A percentile compares a stretch with the other conserved stretches of the same genome.
These are phyloP conservation scores for Luffia ferchaultella DNA, from an alignment of 2,888 invertebrate species.

Conservation along the genomic window DNA sequence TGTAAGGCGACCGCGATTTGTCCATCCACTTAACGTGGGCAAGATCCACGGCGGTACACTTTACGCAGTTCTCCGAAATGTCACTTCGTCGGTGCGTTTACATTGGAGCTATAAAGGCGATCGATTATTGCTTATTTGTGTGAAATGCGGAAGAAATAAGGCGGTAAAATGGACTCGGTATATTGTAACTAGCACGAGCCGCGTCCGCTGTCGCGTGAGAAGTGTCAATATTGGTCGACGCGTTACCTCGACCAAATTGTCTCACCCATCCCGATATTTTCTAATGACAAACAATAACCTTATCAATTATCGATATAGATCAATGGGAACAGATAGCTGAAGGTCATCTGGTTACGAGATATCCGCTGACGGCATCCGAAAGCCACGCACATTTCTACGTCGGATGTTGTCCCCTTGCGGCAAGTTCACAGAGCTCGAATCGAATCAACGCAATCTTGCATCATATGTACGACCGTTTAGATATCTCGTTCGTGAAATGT, in stretches of 20 bases:
- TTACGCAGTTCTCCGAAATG: constrained; percentile 52
- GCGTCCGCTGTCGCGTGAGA: constrained; percentile 52
- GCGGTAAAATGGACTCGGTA: constrained; percentile 22
- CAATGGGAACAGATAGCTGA: neutral
- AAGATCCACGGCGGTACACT: constrained; percentile 38
- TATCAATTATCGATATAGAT: neutral
- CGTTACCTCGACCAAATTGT: constrained; percentile 45
- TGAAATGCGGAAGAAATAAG: constrained; percentile 61
- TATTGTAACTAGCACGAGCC: constrained; percentile 38
- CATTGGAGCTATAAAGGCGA: constrained; percentile 57
- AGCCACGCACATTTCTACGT: neutral
- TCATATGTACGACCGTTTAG: constrained; percentile 18
- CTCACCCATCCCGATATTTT: constrained; percentile 60
- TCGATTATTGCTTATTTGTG: constrained; percentile 65
- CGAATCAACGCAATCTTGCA: constrained; percentile 21
- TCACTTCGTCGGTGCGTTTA: constrained; percentile 41
- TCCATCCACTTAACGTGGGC: constrained; percentile 44
- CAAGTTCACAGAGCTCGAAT: constrained; percentile 12
- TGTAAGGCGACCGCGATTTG: constrained; percentile 25
- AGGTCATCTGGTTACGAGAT: too few species aligned
- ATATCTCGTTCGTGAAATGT: constrained; percentile 48
- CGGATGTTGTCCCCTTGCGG: neutral
- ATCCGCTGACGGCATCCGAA: neutral
- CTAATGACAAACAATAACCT: constrained; percentile 47
- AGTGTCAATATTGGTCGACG: constrained; percentile 58